Evolutionary conservation across 2,797 vertebrate species (phyloP), one percentile per base, ranked within the genome.

Genomic region (Takifugu ocellatus): DNA sequence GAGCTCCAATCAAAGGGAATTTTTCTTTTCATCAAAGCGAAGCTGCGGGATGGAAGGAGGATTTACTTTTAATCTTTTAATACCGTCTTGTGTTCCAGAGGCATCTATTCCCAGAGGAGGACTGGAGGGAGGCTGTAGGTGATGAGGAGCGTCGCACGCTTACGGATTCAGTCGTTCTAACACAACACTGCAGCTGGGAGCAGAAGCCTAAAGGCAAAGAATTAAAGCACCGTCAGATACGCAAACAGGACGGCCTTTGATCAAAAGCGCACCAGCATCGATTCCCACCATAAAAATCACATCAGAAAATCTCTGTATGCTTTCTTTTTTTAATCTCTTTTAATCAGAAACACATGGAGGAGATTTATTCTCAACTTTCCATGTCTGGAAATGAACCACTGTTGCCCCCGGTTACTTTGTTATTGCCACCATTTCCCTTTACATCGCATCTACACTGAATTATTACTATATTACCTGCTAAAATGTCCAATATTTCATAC

Each of bases 21-120:
- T 71, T 84, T 84, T 80, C 78, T 82, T 83, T 83, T 75, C 71
- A 85, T 88, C 73, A 82, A 72, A 49, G 59, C 58, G 50, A 54
- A 67, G 26, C 43, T 53, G 60, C 53, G 56, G 27, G 61, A 66
- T 61, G 70, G 55, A 80, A 77, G 60, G 54, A 61, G 86, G 88
- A 85, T 87, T 89, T 85, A 77, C 62, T 79, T 63, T 75, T 89
- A 90, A 90, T 89, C 87, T 85, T 74, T 88, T 87, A 86, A 89
- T 88, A 75, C 88, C 78, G 68, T 66, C 56, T 53, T 25, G 27
- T 25, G 44, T 59, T 68, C 46, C 33, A 68, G 72, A 73, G 67
- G 64, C 21, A 0, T 54, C 56, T 56, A 51, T 26, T n/a, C 14
- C 48, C 42, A 3, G 42, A 46, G 11, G 26, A 63, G 57, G 54